These are phyloP conservation scores for Cephus spinipes DNA, from an alignment of 2,888 invertebrate genomes.

Conservation along the genomic window DNA sequence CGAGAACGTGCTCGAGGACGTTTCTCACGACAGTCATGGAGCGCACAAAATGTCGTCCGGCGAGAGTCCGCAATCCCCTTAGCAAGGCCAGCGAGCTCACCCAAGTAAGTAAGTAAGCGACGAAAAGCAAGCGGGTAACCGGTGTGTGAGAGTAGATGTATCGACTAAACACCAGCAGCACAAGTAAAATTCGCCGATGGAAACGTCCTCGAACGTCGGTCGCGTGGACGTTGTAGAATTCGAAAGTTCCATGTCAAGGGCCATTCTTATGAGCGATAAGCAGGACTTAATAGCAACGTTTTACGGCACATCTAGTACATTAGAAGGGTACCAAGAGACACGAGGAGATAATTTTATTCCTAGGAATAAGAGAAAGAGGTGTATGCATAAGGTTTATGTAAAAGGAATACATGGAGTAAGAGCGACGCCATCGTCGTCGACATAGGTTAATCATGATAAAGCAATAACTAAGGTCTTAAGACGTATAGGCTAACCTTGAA, in stretches of 20 bases:
- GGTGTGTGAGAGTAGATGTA: neutral
- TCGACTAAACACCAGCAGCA: neutral
- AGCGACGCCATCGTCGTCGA: neutral
- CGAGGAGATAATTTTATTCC: neutral
- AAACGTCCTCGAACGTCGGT: neutral
- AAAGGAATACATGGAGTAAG: neutral
- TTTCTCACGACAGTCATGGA: neutral
- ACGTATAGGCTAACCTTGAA: constrained; percentile 61
- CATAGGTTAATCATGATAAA: neutral
- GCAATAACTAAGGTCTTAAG: neutral
- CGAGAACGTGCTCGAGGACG: neutral
- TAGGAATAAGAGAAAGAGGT: neutral
- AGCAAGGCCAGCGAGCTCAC: neutral
- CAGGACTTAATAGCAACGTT: neutral
- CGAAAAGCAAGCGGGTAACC: neutral
- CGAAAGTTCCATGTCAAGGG: neutral
- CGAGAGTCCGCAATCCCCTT: neutral
- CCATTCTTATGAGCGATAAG: neutral
- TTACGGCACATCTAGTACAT: neutral
- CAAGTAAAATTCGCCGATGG: neutral
- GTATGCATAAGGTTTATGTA: neutral
- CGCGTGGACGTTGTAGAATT: neutral
- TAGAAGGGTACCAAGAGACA: neutral
- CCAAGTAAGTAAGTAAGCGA: neutral
- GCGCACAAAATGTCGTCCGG: neutral